These are phyloP conservation scores for Chironomus tentans DNA, from an alignment of 2,888 invertebrate species.

Conservation along the genomic window DNA sequence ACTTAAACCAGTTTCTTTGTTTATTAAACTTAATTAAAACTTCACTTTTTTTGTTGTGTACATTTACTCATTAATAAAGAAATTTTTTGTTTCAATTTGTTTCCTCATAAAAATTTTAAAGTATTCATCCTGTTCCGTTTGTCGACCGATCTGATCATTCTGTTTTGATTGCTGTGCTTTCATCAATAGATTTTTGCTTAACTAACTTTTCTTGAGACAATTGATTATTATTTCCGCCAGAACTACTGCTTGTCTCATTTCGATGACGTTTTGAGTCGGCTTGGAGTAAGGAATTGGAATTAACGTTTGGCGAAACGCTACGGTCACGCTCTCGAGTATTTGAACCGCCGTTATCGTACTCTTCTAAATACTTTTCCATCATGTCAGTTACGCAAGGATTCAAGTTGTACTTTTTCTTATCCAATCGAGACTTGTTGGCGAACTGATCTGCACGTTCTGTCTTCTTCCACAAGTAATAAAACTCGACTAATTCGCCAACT, in stretches of 20 bases:
- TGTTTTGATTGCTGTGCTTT: background rate
- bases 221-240: background rate
- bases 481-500: conserved; percentile 94
- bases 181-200: background rate
- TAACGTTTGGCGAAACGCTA: conserved; percentile 6
- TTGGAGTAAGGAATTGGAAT: conserved; percentile 3
- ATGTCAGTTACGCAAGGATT: conserved; percentile 91
- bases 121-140: background rate
- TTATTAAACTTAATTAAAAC: background rate
- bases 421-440: conserved; percentile 77
- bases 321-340: conserved; percentile 3
- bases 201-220: background rate
- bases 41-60: background rate
- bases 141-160: background rate
- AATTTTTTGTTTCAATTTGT: background rate
- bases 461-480: conserved; percentile 97
- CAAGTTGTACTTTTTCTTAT: conserved; percentile 85
- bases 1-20: background rate
- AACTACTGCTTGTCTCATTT: background rate
- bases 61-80: background rate
- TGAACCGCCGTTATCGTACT: conserved; percentile 7
- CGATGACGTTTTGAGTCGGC: background rate
- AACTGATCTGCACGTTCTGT: conserved; percentile 87
- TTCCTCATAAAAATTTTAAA: background rate
- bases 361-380: conserved; percentile 53